A percentile compares a stretch with the other conserved stretches of the same genome.
Conservation (phyloP, 37 sponge, comb jelly and placozoan species). For the Ephydatia muelleri region DNA sequence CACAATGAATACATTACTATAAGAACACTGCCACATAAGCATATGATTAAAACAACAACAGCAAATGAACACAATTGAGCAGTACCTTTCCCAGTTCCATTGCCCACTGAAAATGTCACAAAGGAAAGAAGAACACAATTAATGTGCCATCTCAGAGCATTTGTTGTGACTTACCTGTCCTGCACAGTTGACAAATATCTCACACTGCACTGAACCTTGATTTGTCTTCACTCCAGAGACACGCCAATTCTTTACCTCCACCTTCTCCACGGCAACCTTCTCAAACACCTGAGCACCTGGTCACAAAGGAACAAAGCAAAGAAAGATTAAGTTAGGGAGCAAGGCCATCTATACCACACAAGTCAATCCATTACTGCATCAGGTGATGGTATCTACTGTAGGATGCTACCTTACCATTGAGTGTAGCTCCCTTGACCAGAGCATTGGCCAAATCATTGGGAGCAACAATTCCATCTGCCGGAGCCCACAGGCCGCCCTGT, state of each 20-base stretch:
- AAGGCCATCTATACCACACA: background rate
- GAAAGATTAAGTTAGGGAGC: background rate
- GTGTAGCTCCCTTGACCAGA: conserved; percentile 30
- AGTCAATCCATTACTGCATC: background rate
- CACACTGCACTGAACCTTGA: conserved; percentile 69
- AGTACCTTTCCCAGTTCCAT: background rate
- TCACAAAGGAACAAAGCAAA: background rate
- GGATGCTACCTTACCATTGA: conserved; percentile 28
- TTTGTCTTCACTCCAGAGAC: conserved; percentile 75
- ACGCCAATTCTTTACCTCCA: conserved; percentile 45
- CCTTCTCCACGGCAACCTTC: conserved; percentile 56
- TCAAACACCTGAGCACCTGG: conserved; percentile 57
- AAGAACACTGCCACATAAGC: background rate
- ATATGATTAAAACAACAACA: background rate
- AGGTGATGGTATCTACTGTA: background rate
- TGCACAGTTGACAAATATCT: conserved; percentile 78
- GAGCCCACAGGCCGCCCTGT: conserved; percentile 60
- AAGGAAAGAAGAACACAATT: background rate
- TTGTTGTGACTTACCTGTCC: conserved; percentile 60
- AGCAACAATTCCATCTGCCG: conserved; percentile 30
- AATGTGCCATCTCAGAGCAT: background rate
- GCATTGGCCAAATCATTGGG: conserved; percentile 49
- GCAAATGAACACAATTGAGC: background rate
- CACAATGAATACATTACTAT: background rate
- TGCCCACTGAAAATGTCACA: conserved; percentile 5